A percentile compares a stretch with the other conserved stretches of the same genome.
These are phyloP conservation scores for Ochropleura leucogaster DNA, from an alignment of 2,888 invertebrate genomes.

Conservation along the genomic window DNA sequence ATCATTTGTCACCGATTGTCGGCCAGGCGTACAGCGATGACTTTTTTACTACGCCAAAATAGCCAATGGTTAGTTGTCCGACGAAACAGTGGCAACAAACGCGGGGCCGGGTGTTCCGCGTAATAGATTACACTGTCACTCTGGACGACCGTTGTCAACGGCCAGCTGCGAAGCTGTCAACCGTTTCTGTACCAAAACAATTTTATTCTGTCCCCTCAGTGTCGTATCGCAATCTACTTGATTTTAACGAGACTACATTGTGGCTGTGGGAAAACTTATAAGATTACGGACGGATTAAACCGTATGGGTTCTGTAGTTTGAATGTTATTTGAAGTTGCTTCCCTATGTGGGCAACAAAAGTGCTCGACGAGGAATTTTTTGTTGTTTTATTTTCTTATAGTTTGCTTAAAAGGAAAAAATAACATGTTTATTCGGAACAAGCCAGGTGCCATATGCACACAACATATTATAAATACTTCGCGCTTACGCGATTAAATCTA, in stretches of 20 bases:
- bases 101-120: slow-evolving; percentile 64
- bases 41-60: slow-evolving; percentile 64
- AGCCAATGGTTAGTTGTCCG: slow-evolving; percentile 60
- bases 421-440: too few relatives aligned
- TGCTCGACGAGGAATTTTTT: neutral
- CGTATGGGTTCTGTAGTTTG: slow-evolving; percentile 29
- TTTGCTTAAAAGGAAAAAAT: neutral
- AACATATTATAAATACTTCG: too few relatives aligned
- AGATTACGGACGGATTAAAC: slow-evolving; percentile 53
- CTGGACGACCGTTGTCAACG: slow-evolving; percentile 80
- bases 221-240: slow-evolving; percentile 69
- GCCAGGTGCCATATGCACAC: too few relatives aligned
- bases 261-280: slow-evolving; percentile 55
- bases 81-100: slow-evolving; percentile 61
- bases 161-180: slow-evolving; percentile 78
- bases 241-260: slow-evolving; percentile 67
- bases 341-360: neutral
- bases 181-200: slow-evolving; percentile 67
- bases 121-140: slow-evolving; percentile 84
- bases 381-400: neutral
- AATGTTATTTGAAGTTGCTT: slow-evolving; percentile 24
- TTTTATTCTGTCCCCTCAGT: slow-evolving; percentile 66
- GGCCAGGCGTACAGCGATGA: slow-evolving; percentile 40
- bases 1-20: slow-evolving; percentile 59
- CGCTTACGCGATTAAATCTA: too few relatives aligned